These are phyloP conservation scores for Tonatia bakeri DNA, from an alignment of 2,113 vertebrate genomes.

Conservation along the genomic window DNA sequence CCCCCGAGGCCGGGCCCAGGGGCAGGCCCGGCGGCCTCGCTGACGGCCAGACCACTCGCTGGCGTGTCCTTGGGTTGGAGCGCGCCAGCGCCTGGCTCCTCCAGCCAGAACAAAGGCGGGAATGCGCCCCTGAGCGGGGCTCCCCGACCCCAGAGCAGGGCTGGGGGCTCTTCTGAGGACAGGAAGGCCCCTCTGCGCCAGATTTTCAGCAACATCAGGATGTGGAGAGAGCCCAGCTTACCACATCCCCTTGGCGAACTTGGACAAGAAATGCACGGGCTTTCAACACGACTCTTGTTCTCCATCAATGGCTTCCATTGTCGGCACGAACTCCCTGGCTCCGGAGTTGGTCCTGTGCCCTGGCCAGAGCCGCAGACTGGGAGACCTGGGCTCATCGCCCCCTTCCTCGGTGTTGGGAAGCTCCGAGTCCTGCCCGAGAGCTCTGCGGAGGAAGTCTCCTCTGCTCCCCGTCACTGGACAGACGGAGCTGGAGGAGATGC, in stretches of 20 bases:
- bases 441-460: background rate
- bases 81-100: background rate
- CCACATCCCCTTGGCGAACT: slow-evolving; percentile 68
- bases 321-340: background rate
- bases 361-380: background rate
- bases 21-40: background rate
- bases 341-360: slow-evolving; percentile 48
- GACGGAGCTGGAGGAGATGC: accelerated
- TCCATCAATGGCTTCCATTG: slow-evolving; percentile 50
- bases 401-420: background rate
- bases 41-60: accelerated
- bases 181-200: slow-evolving; percentile 46
- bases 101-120: background rate
- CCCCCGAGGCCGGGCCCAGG: background rate
- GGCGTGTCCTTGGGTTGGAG: accelerated
- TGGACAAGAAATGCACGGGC: slow-evolving; percentile 45
- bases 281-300: slow-evolving; percentile 63
- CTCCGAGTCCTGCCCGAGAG: background rate
- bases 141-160: accelerated
- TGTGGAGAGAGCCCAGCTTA: slow-evolving; percentile 46
- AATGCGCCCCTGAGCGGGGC: accelerated
- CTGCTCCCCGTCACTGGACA: background rate
- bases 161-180: background rate
- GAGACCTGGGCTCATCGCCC: background rate
- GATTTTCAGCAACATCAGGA: slow-evolving; percentile 41